Evolutionary conservation across 2,113 vertebrate genomes (phyloP).

Genomic region (Bubo bubo): DNA sequence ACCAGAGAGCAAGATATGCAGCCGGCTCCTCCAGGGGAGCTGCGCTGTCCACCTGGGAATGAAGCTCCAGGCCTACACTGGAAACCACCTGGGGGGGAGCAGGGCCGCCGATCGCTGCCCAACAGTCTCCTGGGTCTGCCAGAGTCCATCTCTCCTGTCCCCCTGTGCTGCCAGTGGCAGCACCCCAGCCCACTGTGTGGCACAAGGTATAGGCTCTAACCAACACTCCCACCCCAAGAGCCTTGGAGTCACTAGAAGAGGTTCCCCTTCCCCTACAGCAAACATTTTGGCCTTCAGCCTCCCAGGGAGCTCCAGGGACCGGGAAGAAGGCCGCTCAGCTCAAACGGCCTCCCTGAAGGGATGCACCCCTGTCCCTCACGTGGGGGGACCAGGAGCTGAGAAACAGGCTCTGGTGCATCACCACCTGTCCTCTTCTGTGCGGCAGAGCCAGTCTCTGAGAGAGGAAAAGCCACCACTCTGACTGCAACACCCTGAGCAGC

Average conservation of each 20-base stretch:
- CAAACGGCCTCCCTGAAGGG: neutral
- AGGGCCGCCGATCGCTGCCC: rapidly evolving
- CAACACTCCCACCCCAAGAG: neutral
- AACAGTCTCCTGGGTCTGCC: neutral
- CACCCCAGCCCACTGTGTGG: rapidly evolving
- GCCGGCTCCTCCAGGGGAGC: neutral
- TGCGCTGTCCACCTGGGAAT: neutral
- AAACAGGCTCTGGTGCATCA: neutral
- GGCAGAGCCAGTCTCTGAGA: neutral
- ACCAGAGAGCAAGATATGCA: rapidly evolving
- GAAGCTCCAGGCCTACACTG: neutral
- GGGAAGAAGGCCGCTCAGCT: neutral
- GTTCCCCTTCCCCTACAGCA: neutral
- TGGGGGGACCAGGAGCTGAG: neutral
- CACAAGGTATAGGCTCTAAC: neutral
- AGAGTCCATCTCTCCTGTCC: neutral
- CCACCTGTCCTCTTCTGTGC: neutral
- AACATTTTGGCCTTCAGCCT: neutral
- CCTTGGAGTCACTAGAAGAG: neutral
- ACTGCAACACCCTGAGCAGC: neutral
- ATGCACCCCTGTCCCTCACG: neutral
- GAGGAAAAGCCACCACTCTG: rapidly evolving
- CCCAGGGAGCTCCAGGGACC: neutral
- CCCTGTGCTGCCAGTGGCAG: neutral
- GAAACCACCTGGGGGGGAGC: neutral